These are phyloP conservation scores for Irena cyanogastra DNA, from an alignment of 2,113 vertebrate genomes.

Conservation along the genomic window DNA sequence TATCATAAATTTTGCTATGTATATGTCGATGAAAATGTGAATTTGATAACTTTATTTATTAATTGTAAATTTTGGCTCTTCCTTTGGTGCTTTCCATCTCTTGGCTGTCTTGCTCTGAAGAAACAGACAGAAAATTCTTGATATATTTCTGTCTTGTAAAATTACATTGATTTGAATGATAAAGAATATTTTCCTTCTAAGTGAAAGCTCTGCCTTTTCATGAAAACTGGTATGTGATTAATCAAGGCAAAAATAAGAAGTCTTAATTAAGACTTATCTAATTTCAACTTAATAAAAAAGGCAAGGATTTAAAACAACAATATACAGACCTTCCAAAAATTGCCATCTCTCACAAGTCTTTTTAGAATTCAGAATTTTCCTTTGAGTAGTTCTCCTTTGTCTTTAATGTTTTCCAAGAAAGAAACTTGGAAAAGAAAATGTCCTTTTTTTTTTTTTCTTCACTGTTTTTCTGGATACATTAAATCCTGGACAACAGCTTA, in stretches of 20 bases:
- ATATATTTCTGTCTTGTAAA: neutral
- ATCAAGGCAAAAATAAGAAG: neutral
- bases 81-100: neutral
- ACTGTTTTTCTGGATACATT: neutral
- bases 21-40: neutral
- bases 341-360: neutral
- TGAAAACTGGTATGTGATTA: neutral
- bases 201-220: neutral
- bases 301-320: neutral
- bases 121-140: neutral
- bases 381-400: neutral
- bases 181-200: neutral
- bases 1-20: neutral
- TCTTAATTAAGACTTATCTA: neutral
- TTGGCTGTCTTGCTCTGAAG: neutral
- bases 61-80: neutral
- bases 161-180: neutral
- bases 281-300: neutral
- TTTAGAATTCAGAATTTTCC: neutral
- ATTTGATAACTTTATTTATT: neutral
- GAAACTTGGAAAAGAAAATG: neutral
- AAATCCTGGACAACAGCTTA: neutral
- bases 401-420: neutral
- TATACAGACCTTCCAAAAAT: neutral
- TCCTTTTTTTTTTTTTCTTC: fast-evolving